Percentiles rank a stretch among this genome's conserved stretches.
Evolutionary conservation across 2,888 invertebrate species (phyloP).

Genomic region (Trissoscelio sp.): DNA sequence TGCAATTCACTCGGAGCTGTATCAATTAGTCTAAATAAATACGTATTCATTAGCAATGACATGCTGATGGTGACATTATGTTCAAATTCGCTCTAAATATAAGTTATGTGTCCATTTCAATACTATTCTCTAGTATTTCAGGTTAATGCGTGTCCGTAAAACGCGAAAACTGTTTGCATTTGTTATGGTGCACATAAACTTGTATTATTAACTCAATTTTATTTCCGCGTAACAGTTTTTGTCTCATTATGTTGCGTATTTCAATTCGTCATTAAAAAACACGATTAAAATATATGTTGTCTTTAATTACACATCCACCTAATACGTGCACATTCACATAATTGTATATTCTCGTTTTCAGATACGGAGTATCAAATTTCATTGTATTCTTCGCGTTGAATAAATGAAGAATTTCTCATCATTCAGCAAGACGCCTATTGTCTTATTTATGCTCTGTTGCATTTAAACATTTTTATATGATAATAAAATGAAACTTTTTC

Average conservation of each 20-base stretch:
- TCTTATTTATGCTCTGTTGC: conserved; percentile 38
- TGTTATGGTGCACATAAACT: too few species aligned
- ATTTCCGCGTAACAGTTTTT: conserved; percentile 12
- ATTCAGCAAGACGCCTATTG: conserved; percentile 36
- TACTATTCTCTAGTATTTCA: too few species aligned
- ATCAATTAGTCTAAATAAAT: too few species aligned
- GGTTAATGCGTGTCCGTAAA: too few species aligned
- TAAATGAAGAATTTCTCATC: conserved; percentile 48
- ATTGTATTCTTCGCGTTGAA: conserved; percentile 27
- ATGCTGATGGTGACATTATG: not conserved
- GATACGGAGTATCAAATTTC: conserved; percentile 42
- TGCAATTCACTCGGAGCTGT: too few species aligned
- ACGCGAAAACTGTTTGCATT: too few species aligned
- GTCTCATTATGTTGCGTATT: not conserved
- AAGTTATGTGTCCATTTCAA: too few species aligned
- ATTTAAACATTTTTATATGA: not conserved
- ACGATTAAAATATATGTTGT: not conserved
- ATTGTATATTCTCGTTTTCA: conserved; percentile 15
- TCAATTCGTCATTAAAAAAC: not conserved
- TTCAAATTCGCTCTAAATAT: not conserved
- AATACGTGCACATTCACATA: conserved; percentile 15
- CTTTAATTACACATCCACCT: conserved; percentile 2
- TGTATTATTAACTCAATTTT: not conserved
- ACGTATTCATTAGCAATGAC: too few species aligned
- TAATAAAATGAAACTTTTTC: not conserved